These are phyloP conservation scores for Ceratosolen solmsi DNA, from an alignment of 1,140 invertebrate genomes.

Conservation along the genomic window DNA sequence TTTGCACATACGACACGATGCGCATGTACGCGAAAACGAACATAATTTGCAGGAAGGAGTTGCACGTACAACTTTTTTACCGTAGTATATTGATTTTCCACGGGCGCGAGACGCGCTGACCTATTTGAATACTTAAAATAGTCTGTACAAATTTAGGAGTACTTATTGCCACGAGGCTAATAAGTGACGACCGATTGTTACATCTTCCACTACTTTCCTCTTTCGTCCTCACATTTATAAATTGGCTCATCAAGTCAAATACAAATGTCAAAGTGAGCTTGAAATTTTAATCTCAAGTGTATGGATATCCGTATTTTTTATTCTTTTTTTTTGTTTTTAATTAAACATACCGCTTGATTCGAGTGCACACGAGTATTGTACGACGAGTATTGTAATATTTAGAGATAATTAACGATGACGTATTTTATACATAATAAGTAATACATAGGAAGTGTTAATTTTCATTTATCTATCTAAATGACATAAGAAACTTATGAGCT, in stretches of 20 bases:
- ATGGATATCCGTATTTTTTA: neutral
- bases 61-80: constrained; percentile 58
- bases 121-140: constrained; percentile 55
- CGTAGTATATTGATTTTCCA: constrained; percentile 62
- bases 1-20: neutral
- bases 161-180: neutral
- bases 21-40: neutral
- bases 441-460: too few species aligned
- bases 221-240: neutral
- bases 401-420: neutral
- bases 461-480: too few species aligned
- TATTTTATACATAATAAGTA: too few species aligned
- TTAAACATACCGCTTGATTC: too few species aligned
- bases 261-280: neutral
- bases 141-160: constrained; percentile 29
- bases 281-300: neutral
- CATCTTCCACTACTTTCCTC: too few species aligned
- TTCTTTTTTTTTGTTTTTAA: too few species aligned
- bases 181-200: constrained; percentile 15
- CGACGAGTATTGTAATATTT: neutral
- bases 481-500: neutral
- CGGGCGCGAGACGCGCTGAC: neutral
- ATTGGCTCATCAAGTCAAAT: neutral
- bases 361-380: neutral
- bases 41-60: neutral